Evolutionary conservation across 2,888 invertebrate genomes (phyloP).

Genomic region (Hoplodrina ambigua): DNA sequence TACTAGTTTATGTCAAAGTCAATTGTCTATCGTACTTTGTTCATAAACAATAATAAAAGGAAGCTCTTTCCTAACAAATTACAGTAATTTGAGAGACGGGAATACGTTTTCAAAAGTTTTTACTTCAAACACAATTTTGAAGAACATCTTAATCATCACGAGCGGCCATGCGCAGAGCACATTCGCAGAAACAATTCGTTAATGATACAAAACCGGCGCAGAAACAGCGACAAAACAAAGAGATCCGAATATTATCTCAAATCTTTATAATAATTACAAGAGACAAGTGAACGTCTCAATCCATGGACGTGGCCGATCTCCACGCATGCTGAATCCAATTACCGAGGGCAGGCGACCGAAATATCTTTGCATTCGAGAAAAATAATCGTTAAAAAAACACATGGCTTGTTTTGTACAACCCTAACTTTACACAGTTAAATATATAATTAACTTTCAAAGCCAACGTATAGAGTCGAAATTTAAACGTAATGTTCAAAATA

Average conservation of each 20-base stretch:
- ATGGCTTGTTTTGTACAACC: slow-evolving; percentile 74
- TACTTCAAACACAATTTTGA: slow-evolving; percentile 31
- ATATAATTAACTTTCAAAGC: slow-evolving; percentile 18
- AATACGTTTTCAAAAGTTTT: slow-evolving; percentile 22
- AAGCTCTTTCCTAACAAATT: background rate
- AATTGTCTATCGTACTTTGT: background rate
- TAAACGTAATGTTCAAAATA: slow-evolving; percentile 14
- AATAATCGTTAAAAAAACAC: slow-evolving; percentile 78
- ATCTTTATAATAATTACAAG: slow-evolving; percentile 89
- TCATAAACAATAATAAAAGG: background rate
- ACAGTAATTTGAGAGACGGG: slow-evolving; percentile 22
- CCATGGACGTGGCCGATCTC: slow-evolving; percentile 62
- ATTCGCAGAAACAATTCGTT: slow-evolving; percentile 65
- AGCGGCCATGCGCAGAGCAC: slow-evolving; percentile 29
- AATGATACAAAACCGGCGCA: slow-evolving; percentile 69
- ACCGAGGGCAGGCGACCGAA: slow-evolving; percentile 76
- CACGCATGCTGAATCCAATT: slow-evolving; percentile 83
- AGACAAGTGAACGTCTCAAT: slow-evolving; percentile 86
- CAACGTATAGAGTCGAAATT: slow-evolving; percentile 63
- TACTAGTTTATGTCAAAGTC: background rate
- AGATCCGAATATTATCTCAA: slow-evolving; percentile 80
- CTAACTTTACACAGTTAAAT: slow-evolving; percentile 62
- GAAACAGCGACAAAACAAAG: slow-evolving; percentile 70
- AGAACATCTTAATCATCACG: slow-evolving; percentile 48
- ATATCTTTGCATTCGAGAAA: slow-evolving; percentile 81